Conservation (phyloP, 2,113 vertebrate species). For the Bubo blakistoni region DNA sequence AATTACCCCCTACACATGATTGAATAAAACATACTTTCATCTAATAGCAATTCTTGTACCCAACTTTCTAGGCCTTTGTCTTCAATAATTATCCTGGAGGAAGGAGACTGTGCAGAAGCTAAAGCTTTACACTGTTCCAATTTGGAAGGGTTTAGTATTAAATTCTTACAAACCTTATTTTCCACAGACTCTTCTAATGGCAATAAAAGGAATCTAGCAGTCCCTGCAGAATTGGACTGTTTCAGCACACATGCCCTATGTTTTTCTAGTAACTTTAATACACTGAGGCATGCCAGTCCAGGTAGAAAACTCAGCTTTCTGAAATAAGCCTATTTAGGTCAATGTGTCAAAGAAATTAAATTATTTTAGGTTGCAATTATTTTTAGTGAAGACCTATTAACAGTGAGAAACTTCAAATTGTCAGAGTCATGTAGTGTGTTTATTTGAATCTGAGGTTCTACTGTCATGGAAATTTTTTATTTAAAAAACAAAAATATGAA, state of each 20-base stretch:
- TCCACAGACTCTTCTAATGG: not conserved
- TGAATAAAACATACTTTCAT: not conserved
- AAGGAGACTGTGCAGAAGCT: not conserved
- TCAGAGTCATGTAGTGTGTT: not conserved
- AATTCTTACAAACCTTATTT: not conserved
- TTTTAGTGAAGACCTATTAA: not conserved
- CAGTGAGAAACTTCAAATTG: not conserved
- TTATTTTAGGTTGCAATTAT: not conserved
- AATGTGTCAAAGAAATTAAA: slow-evolving; percentile 31
- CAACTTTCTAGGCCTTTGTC: not conserved
- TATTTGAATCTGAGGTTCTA: not conserved
- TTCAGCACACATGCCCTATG: not conserved
- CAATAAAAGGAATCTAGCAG: not conserved
- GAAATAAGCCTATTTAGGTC: slow-evolving; percentile 4
- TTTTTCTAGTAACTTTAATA: not conserved
- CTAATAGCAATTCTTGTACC: not conserved
- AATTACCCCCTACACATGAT: not conserved
- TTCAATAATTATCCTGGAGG: not conserved
- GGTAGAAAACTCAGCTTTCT: not conserved
- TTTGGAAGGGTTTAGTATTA: not conserved
- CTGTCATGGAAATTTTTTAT: not conserved
- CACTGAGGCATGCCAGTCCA: not conserved
- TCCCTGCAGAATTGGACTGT: not conserved
- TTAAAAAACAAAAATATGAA: not conserved
- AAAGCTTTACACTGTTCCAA: not conserved